Evolutionary conservation across 2,888 invertebrate genomes (phyloP), one percentile per base, ranked within the genome.

Genomic region (Parnassius mnemosyne): DNA sequence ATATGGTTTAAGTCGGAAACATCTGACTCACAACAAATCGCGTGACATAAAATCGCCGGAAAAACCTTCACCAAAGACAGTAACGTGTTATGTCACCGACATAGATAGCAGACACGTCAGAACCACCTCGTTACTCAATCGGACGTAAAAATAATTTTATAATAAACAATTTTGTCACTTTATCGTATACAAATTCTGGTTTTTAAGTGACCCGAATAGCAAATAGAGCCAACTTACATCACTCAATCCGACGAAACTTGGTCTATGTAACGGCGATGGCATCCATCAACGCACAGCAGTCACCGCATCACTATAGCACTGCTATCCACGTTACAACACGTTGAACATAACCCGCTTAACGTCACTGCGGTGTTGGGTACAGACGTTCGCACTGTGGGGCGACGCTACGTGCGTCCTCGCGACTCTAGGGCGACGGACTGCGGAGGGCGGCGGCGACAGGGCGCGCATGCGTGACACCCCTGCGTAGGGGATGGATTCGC

Each of bases 391-490:
- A n/a, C n/a, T 25, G 49, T 20, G 43, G 47, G 67, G 67, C 68
- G 13, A 44, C n/a, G 51, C 52, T 55, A 64, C 68, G 53, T 64
- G 66, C 54, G 52, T 34, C 53, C 81, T 78, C 68, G 72, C 68
- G 72, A 65, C 70, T 67, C 66, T 70, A 68, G 66, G 75, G 69
- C 74, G 78, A 76, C 71, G 76, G 67, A 60, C 71, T 69, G 75
- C 88, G 89, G 77, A 74, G 81, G 77, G 78, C 72, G 76, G 77
- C 74, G 78, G 81, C 77, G 69, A 72, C 69, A 55, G 57, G 61
- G 63, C 61, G 70, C 76, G 81, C 88, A 87, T 88, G 80, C 82
- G 88, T 84, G 88, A 70, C 62, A 50, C 65, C 65, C 71, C 71
- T 71, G 72, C 73, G 71, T 71, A 74, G 71, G 74, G 78, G 81